A percentile compares a stretch with the other conserved stretches of the same genome.
Conservation (phyloP, 2,888 invertebrate genomes). For the Leptura quadrifasciata region DNA sequence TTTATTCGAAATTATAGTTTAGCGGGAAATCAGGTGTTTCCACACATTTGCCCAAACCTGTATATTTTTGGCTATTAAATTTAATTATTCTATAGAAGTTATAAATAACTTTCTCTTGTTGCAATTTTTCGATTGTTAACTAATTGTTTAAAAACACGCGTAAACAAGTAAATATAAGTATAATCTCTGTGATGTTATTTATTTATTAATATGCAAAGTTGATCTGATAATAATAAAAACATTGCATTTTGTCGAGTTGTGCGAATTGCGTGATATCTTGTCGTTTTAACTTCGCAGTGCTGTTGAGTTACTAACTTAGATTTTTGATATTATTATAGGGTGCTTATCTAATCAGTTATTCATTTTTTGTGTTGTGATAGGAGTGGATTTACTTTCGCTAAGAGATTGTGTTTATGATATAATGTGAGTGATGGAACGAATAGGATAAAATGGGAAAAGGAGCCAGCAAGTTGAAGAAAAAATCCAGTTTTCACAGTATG, state of each 20-base stretch:
- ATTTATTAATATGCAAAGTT: neutral
- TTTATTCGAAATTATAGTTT: too few relatives aligned
- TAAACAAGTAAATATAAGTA: neutral
- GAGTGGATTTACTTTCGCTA: slow-evolving; percentile 21
- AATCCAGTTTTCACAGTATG: slow-evolving; percentile 62
- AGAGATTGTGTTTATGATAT: slow-evolving; percentile 11
- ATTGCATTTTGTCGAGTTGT: neutral
- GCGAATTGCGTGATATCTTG: slow-evolving; percentile 19
- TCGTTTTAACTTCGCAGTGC: neutral
- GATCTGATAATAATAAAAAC: neutral
- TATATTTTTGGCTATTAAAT: too few relatives aligned
- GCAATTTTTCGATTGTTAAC: too few relatives aligned
- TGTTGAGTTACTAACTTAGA: slow-evolving; percentile 9
- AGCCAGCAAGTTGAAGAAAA: slow-evolving; percentile 69
- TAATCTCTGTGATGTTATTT: too few relatives aligned
- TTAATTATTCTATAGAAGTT: too few relatives aligned
- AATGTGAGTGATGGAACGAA: slow-evolving; percentile 25
- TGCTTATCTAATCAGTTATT: slow-evolving; percentile 37
- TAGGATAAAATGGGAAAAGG: slow-evolving; percentile 67
- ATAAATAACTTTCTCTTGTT: too few relatives aligned
- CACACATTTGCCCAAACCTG: too few relatives aligned
- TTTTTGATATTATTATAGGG: slow-evolving; percentile 34
- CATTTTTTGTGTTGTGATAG: slow-evolving; percentile 19
- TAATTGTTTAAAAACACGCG: neutral
- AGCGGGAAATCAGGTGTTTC: too few relatives aligned